A percentile compares a stretch with the other conserved stretches of the same genome.
These are phyloP conservation scores for Spialia ferax DNA, from an alignment of 2,888 invertebrate genomes.

Conservation along the genomic window DNA sequence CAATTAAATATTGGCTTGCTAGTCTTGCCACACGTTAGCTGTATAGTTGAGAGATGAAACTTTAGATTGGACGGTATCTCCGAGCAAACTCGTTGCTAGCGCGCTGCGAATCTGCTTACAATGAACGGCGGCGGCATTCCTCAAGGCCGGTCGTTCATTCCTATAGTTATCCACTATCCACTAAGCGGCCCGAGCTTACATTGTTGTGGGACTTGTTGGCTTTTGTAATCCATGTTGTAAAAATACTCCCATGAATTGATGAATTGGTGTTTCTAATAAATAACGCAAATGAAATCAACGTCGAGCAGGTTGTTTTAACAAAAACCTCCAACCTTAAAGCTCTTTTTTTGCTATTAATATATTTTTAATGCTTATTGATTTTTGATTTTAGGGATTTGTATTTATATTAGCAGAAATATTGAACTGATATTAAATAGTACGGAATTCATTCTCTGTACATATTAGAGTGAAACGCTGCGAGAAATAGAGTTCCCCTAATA, in stretches of 20 bases:
- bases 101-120: constrained; percentile 49
- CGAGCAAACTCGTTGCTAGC: constrained; percentile 48
- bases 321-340: too few species aligned
- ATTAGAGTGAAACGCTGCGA: neutral
- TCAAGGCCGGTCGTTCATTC: constrained; percentile 77
- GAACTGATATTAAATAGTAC: too few species aligned
- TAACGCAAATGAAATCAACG: too few species aligned
- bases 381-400: too few species aligned
- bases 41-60: constrained; percentile 56
- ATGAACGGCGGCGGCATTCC: constrained; percentile 67
- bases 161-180: constrained; percentile 44
- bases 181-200: constrained; percentile 24
- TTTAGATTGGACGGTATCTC: constrained; percentile 57
- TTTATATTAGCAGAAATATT: too few species aligned
- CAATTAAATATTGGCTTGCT: constrained; percentile 50
- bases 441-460: neutral
- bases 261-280: too few species aligned
- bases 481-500: neutral
- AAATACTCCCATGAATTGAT: neutral
- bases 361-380: too few species aligned
- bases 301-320: too few species aligned
- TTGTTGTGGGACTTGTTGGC: constrained; percentile 14
- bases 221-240: neutral
- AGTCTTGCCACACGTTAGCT: constrained; percentile 40
- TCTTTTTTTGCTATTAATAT: too few species aligned